These are phyloP conservation scores for Microhierax caerulescens DNA, from an alignment of 2,797 vertebrate species.

Conservation along the genomic window DNA sequence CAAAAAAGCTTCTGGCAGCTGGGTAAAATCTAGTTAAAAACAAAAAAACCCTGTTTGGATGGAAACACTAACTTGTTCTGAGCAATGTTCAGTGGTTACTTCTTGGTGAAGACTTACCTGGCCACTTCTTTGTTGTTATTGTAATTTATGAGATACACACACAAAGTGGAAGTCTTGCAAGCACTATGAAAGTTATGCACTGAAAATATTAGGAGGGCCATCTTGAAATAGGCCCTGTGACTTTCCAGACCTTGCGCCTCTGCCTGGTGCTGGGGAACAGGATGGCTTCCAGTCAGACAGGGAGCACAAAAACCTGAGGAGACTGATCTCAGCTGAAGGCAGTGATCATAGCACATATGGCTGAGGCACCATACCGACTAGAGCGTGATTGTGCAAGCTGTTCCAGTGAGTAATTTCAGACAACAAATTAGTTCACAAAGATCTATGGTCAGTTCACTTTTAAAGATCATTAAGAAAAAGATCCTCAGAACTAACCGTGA, in stretches of 20 bases:
- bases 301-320: neutral
- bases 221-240: neutral
- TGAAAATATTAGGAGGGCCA: neutral
- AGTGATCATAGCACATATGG: rapidly evolving
- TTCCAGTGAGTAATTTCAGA: neutral
- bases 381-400: neutral
- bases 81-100: neutral
- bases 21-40: neutral
- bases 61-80: neutral
- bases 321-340: neutral
- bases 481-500: neutral
- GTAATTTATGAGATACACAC: neutral
- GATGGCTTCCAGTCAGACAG: neutral
- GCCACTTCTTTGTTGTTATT: neutral
- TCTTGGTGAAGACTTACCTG: neutral
- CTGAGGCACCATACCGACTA: rapidly evolving
- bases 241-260: neutral
- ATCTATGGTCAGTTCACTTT: neutral
- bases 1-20: neutral
- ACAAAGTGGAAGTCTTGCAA: neutral
- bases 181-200: neutral
- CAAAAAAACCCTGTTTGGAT: neutral
- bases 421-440: neutral
- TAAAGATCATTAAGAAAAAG: neutral
- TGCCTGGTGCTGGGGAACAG: neutral